phyloP scores from a whole-genome alignment of 2,888 invertebrate species.

The Norana najaformis region DNA sequence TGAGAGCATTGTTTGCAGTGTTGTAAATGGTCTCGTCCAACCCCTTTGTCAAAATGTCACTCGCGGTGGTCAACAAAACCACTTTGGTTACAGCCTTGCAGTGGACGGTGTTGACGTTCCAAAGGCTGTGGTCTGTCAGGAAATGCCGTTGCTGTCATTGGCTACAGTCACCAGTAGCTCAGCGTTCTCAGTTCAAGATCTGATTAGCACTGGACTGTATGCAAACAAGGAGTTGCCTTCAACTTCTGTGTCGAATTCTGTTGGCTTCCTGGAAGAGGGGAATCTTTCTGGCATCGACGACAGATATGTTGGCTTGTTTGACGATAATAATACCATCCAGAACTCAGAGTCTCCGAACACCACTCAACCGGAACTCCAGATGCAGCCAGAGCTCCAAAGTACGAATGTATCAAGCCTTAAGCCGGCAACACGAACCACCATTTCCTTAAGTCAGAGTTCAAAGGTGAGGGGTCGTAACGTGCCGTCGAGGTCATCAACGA shows the following conservation, averaged over 20 bases:
- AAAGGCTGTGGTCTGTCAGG: background rate
- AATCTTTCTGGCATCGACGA: background rate
- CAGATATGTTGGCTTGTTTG: no score
- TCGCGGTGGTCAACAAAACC: background rate
- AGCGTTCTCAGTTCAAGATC: background rate
- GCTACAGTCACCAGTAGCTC: background rate
- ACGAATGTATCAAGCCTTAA: background rate
- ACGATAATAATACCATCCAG: no score
- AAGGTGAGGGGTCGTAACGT: conserved; percentile 20
- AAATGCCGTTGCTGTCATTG: background rate
- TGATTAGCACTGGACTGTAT: background rate
- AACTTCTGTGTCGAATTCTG: background rate
- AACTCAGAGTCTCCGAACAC: background rate
- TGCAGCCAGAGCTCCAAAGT: background rate
- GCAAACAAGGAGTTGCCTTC: background rate
- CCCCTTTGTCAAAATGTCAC: background rate
- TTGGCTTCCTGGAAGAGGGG: background rate
- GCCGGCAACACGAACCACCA: background rate
- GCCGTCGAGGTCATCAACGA: background rate
- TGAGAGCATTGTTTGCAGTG: background rate
- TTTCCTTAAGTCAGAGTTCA: background rate
- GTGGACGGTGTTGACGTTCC: no score
- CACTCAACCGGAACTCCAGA: background rate
- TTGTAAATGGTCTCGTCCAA: background rate
- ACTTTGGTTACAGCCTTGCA: background rate